Evolutionary conservation across 2,888 invertebrate genomes (phyloP), one percentile per base, ranked within the genome.

Genomic region (Epicampocera succincta): DNA sequence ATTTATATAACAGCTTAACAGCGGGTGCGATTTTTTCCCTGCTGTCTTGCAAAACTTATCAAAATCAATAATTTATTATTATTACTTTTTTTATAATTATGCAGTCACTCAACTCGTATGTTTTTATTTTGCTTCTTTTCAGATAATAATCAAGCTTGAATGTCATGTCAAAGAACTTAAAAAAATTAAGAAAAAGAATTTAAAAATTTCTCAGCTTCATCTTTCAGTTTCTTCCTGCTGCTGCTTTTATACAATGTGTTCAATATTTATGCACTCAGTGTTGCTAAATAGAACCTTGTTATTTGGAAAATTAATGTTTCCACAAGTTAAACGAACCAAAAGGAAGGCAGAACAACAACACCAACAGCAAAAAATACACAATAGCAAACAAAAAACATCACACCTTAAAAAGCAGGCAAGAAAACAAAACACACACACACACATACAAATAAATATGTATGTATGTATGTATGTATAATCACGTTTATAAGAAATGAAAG

Each of bases 241-340:
- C 25, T 38, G 72, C 21, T 46, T 38, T 15, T 29, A 1, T 33
- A 44, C 33, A 46, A 63, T 21, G 6, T 46, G 15, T 50, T 73
- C 54, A 63, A 73, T 63, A 73, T 63, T 65, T 58, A 48, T 65
- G 63, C 46, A 69, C 42, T 65, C 63, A 8, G 65, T 75, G 74
- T 33, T 75, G 58, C 72, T 77, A 84, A 80, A 77, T 75, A 72
- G 83, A 84, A 83, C 48, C 85, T 85, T 84, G 85, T 85, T 85
- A 84, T 83, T 79, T 84, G 80, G 65, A 81, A 85, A 85, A 85
- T 84, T 85, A 80, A 85, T 85, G 85, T 82, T 84, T 80, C 80
- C 82, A 78, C 74, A 66, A 77, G 66, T 83, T 84, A 76, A 83
- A 81, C 80, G 80, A 83, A 82, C 73, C 82, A 48, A 79, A 68